Percentiles rank a stretch among this genome's conserved stretches.
phyloP scores from a whole-genome alignment of 2,113 vertebrate genomes.

The Dipodomys spectabilis region DNA sequence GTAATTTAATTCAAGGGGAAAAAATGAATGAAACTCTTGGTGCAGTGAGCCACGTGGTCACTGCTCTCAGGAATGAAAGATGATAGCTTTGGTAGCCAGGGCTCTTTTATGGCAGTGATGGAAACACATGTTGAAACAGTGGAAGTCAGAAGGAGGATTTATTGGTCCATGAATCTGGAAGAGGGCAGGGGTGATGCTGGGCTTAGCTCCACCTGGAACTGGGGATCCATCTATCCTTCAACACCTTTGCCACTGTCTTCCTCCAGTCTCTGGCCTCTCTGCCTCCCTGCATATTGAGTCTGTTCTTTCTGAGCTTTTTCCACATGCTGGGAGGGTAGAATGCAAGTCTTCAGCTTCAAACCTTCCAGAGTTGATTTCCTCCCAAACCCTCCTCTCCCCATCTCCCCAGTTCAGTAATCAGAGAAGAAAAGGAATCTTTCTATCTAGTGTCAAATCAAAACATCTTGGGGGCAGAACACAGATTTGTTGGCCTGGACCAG shows the following conservation, averaged over 20 bases:
- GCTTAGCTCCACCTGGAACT: not conserved
- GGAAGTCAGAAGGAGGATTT: not conserved
- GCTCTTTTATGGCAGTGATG: not conserved
- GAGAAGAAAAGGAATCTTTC: not conserved
- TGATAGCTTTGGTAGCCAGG: not conserved
- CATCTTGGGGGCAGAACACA: not conserved
- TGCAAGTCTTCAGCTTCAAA: not conserved
- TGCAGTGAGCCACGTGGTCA: not conserved
- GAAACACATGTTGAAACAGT: not conserved
- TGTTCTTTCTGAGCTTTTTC: not conserved
- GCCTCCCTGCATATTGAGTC: not conserved
- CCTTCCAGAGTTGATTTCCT: not conserved
- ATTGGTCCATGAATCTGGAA: not conserved
- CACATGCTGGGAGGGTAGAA: not conserved
- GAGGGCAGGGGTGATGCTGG: not conserved
- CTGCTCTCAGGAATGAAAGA: slow-evolving; percentile 19
- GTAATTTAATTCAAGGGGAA: not conserved
- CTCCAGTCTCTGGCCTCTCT: no score
- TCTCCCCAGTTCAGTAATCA: not conserved
- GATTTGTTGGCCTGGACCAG: not conserved
- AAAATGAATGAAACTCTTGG: not conserved
- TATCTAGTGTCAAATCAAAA: not conserved
- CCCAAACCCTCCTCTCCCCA: no score
- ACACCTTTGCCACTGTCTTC: not conserved
- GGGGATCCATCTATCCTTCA: not conserved